Percentiles rank a stretch among this genome's conserved stretches.
phyloP scores from a whole-genome alignment of 2,113 vertebrate genomes.

The Otis tarda region DNA sequence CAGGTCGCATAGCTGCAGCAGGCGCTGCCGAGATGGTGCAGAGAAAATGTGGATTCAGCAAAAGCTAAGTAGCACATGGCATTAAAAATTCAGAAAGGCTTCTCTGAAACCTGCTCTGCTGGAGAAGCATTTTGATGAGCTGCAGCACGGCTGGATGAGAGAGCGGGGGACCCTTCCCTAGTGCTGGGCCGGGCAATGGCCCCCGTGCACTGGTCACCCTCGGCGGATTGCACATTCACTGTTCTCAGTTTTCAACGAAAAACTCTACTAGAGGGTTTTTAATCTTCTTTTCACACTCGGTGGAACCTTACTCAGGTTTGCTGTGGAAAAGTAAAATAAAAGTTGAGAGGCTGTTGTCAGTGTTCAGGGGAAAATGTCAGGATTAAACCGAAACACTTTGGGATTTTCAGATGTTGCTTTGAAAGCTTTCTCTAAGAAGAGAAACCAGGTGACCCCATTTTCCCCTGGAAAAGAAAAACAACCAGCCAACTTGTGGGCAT shows the following conservation, averaged over 20 bases:
- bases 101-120: neutral
- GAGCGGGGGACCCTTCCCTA: neutral
- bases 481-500: neutral
- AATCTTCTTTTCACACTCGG: neutral
- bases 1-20: neutral
- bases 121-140: neutral
- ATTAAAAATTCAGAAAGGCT: conserved; percentile 65
- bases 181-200: neutral
- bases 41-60: conserved; percentile 46
- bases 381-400: neutral
- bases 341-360: neutral
- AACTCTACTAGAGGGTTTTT: neutral
- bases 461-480: neutral
- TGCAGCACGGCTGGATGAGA: neutral
- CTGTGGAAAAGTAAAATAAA: neutral
- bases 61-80: neutral
- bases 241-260: neutral
- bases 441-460: neutral
- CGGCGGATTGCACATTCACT: neutral
- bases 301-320: neutral
- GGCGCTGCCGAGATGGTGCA: neutral
- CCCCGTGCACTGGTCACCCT: too few species aligned
- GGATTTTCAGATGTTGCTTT: neutral
- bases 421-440: neutral
- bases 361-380: neutral